phyloP scores from a whole-genome alignment of 1,140 invertebrate species.

The Gonioctena quinquepunctata region DNA sequence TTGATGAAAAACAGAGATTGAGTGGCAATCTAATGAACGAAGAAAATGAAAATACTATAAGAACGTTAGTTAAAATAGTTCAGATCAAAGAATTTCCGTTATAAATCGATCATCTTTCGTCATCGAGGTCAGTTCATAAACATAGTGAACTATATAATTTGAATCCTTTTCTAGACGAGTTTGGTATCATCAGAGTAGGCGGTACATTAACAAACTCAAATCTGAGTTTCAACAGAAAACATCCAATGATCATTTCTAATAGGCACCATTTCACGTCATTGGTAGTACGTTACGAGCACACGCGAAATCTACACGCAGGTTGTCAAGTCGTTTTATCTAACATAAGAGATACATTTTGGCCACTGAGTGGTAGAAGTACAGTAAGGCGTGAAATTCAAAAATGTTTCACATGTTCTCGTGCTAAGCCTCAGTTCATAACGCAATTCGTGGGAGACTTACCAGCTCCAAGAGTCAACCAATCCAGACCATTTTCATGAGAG shows the following conservation, averaged over 20 bases:
- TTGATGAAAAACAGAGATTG: neutral
- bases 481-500: conserved; percentile 36
- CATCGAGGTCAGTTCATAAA: too few species aligned
- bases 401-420: conserved; percentile 49
- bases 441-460: conserved; percentile 44
- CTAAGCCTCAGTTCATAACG: conserved; percentile 28
- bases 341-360: conserved; percentile 27
- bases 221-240: conserved; percentile 17
- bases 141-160: conserved; percentile 23
- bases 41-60: neutral
- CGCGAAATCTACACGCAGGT: conserved; percentile 22
- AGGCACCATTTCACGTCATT: conserved; percentile 22
- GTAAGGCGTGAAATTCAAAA: conserved; percentile 27
- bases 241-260: conserved; percentile 29
- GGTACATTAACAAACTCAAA: conserved; percentile 24
- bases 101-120: neutral
- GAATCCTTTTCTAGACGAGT: conserved; percentile 26
- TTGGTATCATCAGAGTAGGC: conserved; percentile 27
- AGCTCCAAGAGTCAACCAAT: conserved; percentile 25
- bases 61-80: conserved; percentile 6
- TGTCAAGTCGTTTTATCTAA: conserved; percentile 1
- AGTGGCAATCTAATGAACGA: neutral
- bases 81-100: neutral
- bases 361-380: conserved; percentile 22
- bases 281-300: conserved; percentile 25